phyloP scores from a whole-genome alignment of 2,888 invertebrate genomes.

The Criorhina ranunculi region DNA sequence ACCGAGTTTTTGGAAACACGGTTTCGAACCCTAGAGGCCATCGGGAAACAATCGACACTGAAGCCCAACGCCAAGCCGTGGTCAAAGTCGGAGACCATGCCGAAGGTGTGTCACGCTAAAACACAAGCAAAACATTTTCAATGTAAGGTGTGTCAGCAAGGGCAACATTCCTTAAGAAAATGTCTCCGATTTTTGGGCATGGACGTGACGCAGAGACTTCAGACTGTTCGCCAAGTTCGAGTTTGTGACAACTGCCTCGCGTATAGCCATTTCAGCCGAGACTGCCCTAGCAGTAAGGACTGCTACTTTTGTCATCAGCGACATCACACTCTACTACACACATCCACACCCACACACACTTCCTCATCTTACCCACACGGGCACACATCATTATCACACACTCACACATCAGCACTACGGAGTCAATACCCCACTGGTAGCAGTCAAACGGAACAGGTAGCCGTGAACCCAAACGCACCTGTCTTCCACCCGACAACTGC shows the following conservation, averaged over 20 bases:
- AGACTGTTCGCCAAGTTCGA: neutral
- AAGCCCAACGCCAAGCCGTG: neutral
- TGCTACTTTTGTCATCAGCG: too few species aligned
- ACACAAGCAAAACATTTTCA: neutral
- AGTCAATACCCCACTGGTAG: too few species aligned
- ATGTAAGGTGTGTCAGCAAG: slow-evolving; percentile 4
- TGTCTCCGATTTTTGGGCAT: slow-evolving; percentile 9
- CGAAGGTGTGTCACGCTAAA: neutral
- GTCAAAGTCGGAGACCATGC: neutral
- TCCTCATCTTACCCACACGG: too few species aligned
- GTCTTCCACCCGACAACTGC: too few species aligned
- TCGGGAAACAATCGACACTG: neutral
- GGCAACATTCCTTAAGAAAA: slow-evolving; percentile 10
- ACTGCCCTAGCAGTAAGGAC: too few species aligned
- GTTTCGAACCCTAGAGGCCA: neutral
- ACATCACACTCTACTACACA: too few species aligned
- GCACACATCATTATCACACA: too few species aligned
- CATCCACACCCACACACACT: too few species aligned
- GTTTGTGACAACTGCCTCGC: neutral
- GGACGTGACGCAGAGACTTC: slow-evolving; percentile 1
- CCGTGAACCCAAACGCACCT: too few species aligned
- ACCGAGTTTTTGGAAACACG: slow-evolving; percentile 5
- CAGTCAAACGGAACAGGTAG: too few species aligned
- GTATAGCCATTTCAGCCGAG: too few species aligned
- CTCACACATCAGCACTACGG: too few species aligned